Conservation (phyloP, 1,140 invertebrate species). For the Atta texana region DNA sequence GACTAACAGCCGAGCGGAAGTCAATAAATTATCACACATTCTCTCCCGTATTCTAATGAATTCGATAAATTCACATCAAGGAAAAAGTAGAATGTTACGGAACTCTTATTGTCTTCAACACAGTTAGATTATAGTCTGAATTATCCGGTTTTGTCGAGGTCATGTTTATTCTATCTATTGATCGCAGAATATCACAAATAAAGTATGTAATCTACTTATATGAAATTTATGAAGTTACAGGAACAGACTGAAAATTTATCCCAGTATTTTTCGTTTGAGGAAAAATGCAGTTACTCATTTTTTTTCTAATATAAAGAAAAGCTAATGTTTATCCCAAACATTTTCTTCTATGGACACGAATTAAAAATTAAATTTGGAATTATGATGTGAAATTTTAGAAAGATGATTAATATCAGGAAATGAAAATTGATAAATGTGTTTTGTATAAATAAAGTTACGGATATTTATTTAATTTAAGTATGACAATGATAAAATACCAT, state of each 20-base stretch:
- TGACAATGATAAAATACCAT: constrained; percentile 4
- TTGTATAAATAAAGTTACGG: not conserved
- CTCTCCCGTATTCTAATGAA: not conserved
- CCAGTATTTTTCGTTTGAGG: not conserved
- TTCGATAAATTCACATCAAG: constrained; percentile 23
- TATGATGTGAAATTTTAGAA: not conserved
- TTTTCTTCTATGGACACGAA: not conserved
- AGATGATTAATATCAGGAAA: not conserved
- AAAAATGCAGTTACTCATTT: not conserved
- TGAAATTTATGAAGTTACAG: constrained; percentile 51
- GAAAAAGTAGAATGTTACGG: constrained; percentile 22
- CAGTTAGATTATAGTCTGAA: constrained; percentile 35
- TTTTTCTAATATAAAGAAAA: not conserved
- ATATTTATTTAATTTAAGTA: not conserved
- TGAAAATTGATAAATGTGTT: not conserved
- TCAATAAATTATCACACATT: constrained; percentile 37
- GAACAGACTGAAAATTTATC: constrained; percentile 29
- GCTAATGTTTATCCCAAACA: not conserved
- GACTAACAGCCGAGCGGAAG: not conserved
- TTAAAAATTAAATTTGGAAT: constrained; percentile 6
- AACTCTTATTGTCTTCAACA: constrained; percentile 33
- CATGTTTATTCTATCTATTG: constrained; percentile 54
- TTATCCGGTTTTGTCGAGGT: constrained; percentile 42
- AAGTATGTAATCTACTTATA: constrained; percentile 55
- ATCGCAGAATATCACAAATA: constrained; percentile 53